Evolutionary conservation across 2,888 invertebrate species (phyloP).

Genomic region (Clivina fossor): DNA sequence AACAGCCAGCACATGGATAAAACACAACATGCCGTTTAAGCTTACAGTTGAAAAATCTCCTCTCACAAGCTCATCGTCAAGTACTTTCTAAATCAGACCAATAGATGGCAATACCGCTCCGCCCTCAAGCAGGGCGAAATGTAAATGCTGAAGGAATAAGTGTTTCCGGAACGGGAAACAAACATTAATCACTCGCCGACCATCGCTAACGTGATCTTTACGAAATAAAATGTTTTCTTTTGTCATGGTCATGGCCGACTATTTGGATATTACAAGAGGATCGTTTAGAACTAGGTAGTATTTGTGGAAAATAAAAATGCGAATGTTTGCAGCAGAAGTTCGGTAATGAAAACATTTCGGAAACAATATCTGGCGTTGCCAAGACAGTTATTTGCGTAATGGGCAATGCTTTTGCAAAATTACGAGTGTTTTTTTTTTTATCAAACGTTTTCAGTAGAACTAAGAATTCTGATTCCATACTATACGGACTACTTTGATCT

Average conservation of each 20-base stretch:
- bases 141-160: constrained; percentile 33
- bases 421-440: constrained; percentile 30
- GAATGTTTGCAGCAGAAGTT: constrained; percentile 12
- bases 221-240: constrained; percentile 11
- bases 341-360: constrained; percentile 33
- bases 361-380: constrained; percentile 32
- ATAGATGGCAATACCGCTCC: constrained; percentile 17
- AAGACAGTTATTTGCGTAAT: constrained; percentile 35
- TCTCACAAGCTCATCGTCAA: constrained; percentile 21
- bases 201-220: constrained; percentile 16
- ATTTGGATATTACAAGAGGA: background rate
- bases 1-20: too few species aligned
- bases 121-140: constrained; percentile 18
- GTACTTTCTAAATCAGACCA: constrained; percentile 30
- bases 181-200: constrained; percentile 25
- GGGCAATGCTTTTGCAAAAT: constrained; percentile 28
- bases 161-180: constrained; percentile 20
- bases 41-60: too few species aligned
- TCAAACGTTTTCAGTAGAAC: too few species aligned
- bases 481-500: too few species aligned
- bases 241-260: background rate
- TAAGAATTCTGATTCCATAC: too few species aligned
- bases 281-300: too few species aligned
- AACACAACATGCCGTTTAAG: too few species aligned
- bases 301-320: constrained; percentile 1